Conservation (phyloP, 2,113 vertebrate species). For the Equus quagga region DNA sequence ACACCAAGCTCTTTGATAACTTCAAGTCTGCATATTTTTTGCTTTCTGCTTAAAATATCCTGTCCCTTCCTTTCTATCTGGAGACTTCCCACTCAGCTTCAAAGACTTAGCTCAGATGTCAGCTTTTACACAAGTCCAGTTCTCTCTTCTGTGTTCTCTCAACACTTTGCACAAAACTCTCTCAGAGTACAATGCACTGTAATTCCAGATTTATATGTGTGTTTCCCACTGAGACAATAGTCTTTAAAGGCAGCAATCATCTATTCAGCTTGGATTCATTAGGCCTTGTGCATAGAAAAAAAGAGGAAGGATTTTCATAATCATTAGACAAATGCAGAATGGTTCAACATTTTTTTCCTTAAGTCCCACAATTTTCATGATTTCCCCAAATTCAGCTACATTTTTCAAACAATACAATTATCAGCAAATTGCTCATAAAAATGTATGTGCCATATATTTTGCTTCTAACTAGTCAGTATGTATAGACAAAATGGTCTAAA, state of each 20-base stretch:
- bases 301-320: background rate
- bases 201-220: background rate
- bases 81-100: background rate
- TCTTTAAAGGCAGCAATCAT: background rate
- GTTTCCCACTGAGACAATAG: background rate
- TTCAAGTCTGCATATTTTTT: background rate
- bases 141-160: background rate
- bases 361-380: background rate
- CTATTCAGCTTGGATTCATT: background rate
- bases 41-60: background rate
- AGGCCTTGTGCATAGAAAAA: background rate
- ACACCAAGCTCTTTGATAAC: background rate
- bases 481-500: constrained; percentile 65
- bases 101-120: background rate
- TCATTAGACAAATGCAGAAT: background rate
- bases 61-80: background rate
- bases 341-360: constrained; percentile 26
- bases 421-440: constrained; percentile 57
- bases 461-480: constrained; percentile 67
- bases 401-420: constrained; percentile 56
- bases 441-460: constrained; percentile 61
- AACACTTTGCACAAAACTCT: background rate
- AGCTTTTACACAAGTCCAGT: background rate
- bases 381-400: constrained; percentile 38
- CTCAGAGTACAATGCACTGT: background rate